These are phyloP conservation scores for Leuciscus waleckii DNA, from an alignment of 2,797 vertebrate genomes.

Conservation along the genomic window DNA sequence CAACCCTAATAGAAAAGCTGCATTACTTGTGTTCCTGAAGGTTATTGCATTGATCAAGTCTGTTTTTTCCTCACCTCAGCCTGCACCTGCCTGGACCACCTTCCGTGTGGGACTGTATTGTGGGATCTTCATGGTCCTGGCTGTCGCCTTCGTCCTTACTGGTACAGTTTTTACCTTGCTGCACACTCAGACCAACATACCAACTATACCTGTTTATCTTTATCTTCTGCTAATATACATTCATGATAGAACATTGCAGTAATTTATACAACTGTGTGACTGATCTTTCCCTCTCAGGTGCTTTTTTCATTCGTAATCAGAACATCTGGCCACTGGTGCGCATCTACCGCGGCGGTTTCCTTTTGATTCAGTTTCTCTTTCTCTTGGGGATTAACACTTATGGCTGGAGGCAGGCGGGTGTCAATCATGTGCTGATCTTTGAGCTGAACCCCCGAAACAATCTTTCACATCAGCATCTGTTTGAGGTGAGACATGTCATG, in stretches of 20 bases:
- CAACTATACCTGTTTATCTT: not conserved
- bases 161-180: conserved; percentile 74
- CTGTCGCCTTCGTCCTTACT: conserved; percentile 86
- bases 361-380: conserved; percentile 98
- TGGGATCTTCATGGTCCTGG: conserved; percentile 93
- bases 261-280: not conserved
- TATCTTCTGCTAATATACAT: not conserved
- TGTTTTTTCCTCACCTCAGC: conserved; percentile 73
- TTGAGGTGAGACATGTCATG: conserved; percentile 85
- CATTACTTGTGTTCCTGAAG: not conserved
- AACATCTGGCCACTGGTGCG: conserved; percentile 88
- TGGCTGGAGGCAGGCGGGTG: conserved; percentile 98
- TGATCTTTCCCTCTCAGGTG: conserved; percentile 38
- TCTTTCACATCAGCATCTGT: conserved; percentile 98
- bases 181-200: not conserved
- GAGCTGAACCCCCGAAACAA: conserved; percentile 98
- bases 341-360: conserved; percentile 98
- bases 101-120: conserved; percentile 96
- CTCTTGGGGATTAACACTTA: conserved; percentile 99
- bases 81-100: conserved; percentile 96
- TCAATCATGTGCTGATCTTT: conserved; percentile 99
- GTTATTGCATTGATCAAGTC: not conserved
- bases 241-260: not conserved
- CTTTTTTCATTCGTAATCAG: conserved; percentile 47
- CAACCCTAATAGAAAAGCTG: not conserved